A percentile compares a stretch with the other conserved stretches of the same genome.
phyloP scores from a whole-genome alignment of 2,113 vertebrate species.

The Rallus limicola region DNA sequence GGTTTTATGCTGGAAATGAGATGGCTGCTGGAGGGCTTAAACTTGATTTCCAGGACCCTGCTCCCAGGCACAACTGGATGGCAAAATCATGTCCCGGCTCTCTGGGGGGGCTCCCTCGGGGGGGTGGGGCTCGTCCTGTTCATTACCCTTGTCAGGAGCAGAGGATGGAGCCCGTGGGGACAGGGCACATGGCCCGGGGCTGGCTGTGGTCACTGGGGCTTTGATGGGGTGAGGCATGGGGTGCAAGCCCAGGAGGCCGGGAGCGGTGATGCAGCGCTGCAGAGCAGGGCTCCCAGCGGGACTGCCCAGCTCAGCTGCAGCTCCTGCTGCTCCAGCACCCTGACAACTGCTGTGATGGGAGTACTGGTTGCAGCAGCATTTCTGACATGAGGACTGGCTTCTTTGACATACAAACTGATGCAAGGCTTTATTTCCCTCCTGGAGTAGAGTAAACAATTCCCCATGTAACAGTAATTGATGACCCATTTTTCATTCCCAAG shows the following conservation, averaged over 20 bases:
- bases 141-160: neutral
- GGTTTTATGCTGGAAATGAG: neutral
- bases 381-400: neutral
- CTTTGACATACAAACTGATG: neutral
- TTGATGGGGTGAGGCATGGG: neutral
- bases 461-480: neutral
- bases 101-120: accelerated
- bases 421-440: neutral
- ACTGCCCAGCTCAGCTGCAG: accelerated
- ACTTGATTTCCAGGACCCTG: neutral
- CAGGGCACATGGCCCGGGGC: accelerated
- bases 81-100: neutral
- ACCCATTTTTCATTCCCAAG: neutral
- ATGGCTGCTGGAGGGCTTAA: neutral
- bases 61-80: accelerated
- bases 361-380: neutral
- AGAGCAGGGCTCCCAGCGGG: neutral
- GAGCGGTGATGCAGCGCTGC: neutral
- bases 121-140: accelerated
- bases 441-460: neutral
- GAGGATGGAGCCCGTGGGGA: neutral
- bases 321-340: neutral
- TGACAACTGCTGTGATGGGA: neutral
- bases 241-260: neutral
- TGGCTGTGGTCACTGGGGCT: neutral